phyloP scores from a whole-genome alignment of 2,888 invertebrate species.

The Acanthococcus lagerstroemiae region DNA sequence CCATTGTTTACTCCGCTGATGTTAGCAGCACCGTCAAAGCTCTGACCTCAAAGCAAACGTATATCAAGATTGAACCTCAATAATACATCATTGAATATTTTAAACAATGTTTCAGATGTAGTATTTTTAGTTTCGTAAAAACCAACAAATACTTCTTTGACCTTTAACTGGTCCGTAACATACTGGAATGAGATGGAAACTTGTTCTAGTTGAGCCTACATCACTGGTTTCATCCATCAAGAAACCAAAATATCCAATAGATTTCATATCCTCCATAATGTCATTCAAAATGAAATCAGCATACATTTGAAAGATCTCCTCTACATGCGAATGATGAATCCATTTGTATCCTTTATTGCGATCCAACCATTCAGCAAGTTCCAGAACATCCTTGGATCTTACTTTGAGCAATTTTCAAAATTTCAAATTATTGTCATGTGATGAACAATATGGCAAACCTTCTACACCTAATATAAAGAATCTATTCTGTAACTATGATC shows the following conservation, averaged over 20 bases:
- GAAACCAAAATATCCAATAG: slow-evolving; percentile 15
- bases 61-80: slow-evolving; percentile 31
- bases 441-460: too few relatives aligned
- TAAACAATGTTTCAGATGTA: background rate
- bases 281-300: too few relatives aligned
- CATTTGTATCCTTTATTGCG: too few relatives aligned
- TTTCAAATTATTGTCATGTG: too few relatives aligned
- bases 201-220: background rate
- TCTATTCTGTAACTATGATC: too few relatives aligned
- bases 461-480: too few relatives aligned
- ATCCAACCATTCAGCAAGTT: too few relatives aligned
- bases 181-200: too few relatives aligned
- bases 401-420: too few relatives aligned
- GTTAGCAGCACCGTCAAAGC: slow-evolving; percentile 36
- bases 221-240: slow-evolving; percentile 24
- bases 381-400: too few relatives aligned
- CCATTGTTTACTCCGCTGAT: slow-evolving; percentile 34
- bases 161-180: background rate
- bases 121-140: background rate
- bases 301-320: too few relatives aligned
- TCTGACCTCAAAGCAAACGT: slow-evolving; percentile 34
- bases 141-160: background rate
- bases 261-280: background rate
- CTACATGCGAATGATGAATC: too few relatives aligned
- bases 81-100: slow-evolving; percentile 32